These are phyloP conservation scores for Zaprionus africanus DNA, from an alignment of 1,140 invertebrate species.

Conservation along the genomic window DNA sequence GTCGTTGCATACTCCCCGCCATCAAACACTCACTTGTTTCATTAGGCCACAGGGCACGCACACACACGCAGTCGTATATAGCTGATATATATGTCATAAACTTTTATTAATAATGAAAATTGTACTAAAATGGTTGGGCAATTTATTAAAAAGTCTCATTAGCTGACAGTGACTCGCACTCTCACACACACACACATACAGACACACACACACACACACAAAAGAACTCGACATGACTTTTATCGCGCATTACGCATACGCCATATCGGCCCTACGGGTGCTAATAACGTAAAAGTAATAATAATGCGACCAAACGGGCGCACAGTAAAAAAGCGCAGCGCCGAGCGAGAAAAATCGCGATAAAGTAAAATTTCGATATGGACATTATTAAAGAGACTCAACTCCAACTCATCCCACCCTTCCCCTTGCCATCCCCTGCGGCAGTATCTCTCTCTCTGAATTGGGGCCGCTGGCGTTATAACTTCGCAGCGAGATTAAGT, in stretches of 20 bases:
- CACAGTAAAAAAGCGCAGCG: conserved; percentile 38
- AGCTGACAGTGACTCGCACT: conserved; percentile 50
- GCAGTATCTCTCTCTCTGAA: neutral
- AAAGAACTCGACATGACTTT: conserved; percentile 39
- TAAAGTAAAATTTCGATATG: conserved; percentile 83
- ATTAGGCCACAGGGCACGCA: conserved; percentile 57
- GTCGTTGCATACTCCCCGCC: neutral
- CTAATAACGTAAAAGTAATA: conserved; percentile 78
- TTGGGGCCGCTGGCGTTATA: conserved; percentile 54
- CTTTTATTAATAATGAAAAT: conserved; percentile 83
- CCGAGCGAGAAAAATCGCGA: conserved; percentile 55
- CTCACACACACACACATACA: conserved; percentile 18
- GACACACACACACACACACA: conserved; percentile 2
- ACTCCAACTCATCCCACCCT: conserved; percentile 22
- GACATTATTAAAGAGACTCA: conserved; percentile 67
- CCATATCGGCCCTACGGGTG: conserved; percentile 74
- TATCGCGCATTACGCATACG: conserved; percentile 80
- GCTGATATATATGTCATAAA: conserved; percentile 78
- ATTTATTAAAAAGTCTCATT: conserved; percentile 83
- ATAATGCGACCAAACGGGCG: conserved; percentile 49
- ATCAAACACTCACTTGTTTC: conserved; percentile 37
- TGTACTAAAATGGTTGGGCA: conserved; percentile 77
- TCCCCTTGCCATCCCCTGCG: neutral
- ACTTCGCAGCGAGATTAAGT: conserved; percentile 76
- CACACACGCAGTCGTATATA: conserved; percentile 38